Percentiles rank a stretch among this genome's conserved stretches.
Conservation (phyloP, 2,113 vertebrate species). For the Ptyas mucosa region DNA sequence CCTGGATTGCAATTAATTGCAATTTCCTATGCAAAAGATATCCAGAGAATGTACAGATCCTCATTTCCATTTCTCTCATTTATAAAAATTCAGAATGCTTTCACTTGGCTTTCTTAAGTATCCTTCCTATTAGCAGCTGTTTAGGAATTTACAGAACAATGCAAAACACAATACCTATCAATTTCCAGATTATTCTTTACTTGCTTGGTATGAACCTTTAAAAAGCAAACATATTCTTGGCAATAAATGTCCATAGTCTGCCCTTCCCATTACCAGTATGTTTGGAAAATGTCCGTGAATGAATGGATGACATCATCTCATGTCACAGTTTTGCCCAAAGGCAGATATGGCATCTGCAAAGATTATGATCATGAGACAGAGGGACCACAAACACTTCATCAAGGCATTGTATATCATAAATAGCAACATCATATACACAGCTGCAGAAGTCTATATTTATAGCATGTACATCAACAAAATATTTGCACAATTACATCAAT, state of each 20-base stretch:
- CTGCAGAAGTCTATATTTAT: slow-evolving; percentile 17
- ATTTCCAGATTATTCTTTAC: not conserved
- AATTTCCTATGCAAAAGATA: not conserved
- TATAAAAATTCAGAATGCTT: not conserved
- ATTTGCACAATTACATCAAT: not conserved
- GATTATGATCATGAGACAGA: not conserved
- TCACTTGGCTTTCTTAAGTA: not conserved
- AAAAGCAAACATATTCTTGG: not conserved
- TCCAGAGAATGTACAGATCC: not conserved
- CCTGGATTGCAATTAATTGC: not conserved
- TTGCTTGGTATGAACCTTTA: not conserved
- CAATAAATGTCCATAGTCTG: not conserved
- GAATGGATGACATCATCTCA: not conserved
- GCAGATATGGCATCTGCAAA: not conserved
- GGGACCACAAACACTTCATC: not conserved
- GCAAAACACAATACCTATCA: not conserved
- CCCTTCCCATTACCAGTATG: not conserved
- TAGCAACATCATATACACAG: not conserved
- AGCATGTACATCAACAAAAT: not conserved
- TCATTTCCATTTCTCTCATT: not conserved
- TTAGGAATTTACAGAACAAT: not conserved
- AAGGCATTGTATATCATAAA: not conserved
- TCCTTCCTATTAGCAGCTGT: not conserved
- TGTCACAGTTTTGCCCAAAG: not conserved
- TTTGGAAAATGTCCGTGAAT: not conserved